Evolutionary conservation across 2,797 vertebrate species (phyloP).

Genomic region (Neosilurus mollespiculum): DNA sequence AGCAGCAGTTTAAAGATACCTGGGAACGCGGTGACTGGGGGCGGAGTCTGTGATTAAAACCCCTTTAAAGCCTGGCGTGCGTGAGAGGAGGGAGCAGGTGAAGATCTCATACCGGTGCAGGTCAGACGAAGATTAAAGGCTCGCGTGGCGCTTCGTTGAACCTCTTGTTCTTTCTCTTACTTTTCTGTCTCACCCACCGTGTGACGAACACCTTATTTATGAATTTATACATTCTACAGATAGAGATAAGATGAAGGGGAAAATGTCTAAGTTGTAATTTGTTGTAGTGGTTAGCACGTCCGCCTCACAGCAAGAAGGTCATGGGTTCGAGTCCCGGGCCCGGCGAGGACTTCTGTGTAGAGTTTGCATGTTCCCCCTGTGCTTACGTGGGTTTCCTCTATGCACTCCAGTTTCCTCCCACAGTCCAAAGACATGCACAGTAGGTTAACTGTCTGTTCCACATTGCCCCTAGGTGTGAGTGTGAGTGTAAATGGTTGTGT

Average conservation of each 20-base stretch:
- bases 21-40: conserved; percentile 43
- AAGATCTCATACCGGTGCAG: conserved; percentile 29
- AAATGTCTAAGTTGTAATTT: no score
- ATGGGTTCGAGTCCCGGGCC: no score
- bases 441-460: no score
- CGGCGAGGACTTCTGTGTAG: no score
- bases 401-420: no score
- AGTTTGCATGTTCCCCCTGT: no score
- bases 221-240: neutral
- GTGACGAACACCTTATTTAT: neutral
- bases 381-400: no score
- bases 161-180: neutral
- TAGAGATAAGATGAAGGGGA: neutral
- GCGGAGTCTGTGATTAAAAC: conserved; percentile 50
- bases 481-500: no score
- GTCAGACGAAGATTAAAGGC: conserved; percentile 48
- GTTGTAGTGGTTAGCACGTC: no score
- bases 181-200: neutral
- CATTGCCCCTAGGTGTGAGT: no score
- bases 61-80: conserved; percentile 23
- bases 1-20: conserved; percentile 65
- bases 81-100: conserved; percentile 19
- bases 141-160: conserved; percentile 3
- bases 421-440: no score
- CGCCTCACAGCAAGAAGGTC: no score